Evolutionary conservation across 2,797 vertebrate species (phyloP).

Genomic region (Botia kubotai): DNA sequence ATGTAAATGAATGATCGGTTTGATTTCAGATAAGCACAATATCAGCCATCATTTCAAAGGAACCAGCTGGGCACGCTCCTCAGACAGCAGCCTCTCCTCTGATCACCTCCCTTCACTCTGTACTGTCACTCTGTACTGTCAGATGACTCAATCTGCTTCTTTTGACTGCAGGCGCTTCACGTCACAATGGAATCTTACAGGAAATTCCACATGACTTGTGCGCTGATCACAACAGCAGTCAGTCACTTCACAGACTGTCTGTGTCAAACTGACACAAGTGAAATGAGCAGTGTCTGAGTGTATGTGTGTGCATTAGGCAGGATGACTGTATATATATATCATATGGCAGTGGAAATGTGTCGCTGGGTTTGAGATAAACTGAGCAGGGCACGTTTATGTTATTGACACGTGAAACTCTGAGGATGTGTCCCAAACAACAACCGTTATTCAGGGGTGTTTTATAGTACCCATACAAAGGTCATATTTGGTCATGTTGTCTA

Average conservation of each 20-base stretch:
- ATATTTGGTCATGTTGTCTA: too few species aligned
- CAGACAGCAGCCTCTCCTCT: constrained; percentile 40
- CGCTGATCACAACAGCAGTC: constrained; percentile 75
- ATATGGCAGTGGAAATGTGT: too few species aligned
- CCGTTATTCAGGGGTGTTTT: too few species aligned
- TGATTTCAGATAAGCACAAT: constrained; percentile 17
- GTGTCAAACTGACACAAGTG: neutral
- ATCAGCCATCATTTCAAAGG: constrained; percentile 30
- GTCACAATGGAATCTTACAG: constrained; percentile 79
- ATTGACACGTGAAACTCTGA: neutral
- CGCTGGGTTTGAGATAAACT: neutral
- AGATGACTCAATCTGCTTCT: constrained; percentile 75
- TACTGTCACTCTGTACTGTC: too few species aligned
- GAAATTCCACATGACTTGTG: constrained; percentile 79
- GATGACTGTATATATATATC: neutral
- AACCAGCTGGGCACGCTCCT: constrained; percentile 23
- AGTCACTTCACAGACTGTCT: constrained; percentile 47
- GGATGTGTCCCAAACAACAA: too few species aligned
- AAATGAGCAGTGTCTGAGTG: constrained; percentile 46
- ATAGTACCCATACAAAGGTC: too few species aligned
- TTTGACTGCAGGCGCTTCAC: constrained; percentile 73
- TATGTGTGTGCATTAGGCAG: neutral
- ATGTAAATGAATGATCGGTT: constrained; percentile 6
- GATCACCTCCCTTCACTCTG: constrained; percentile 42
- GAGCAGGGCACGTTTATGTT: too few species aligned